Percentiles rank a stretch among this genome's conserved stretches.
Conservation (phyloP, 2,797 vertebrate genomes). For the Phalanger gymnotis region DNA sequence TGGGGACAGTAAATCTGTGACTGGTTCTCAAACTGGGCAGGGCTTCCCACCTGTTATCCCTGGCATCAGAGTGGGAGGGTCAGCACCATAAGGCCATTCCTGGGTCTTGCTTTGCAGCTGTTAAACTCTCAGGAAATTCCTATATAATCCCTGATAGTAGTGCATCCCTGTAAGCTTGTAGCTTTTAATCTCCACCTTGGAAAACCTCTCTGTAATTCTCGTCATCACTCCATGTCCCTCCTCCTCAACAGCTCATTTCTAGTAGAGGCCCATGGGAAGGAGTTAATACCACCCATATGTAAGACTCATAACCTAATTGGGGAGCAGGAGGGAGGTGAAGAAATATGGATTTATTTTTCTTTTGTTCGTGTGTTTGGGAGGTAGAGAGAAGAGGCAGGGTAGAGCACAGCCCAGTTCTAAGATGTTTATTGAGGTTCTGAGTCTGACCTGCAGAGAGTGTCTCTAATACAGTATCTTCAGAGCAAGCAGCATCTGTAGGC, state of each 20-base stretch:
- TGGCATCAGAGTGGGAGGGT: slow-evolving; percentile 62
- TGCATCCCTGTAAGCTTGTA: slow-evolving; percentile 35
- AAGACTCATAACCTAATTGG: background rate
- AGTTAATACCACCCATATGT: background rate
- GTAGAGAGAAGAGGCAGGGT: background rate
- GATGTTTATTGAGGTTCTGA: slow-evolving; percentile 15
- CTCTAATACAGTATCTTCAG: background rate
- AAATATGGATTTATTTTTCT: background rate
- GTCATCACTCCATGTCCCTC: background rate
- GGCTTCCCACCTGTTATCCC: slow-evolving; percentile 66
- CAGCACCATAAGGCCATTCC: slow-evolving; percentile 23
- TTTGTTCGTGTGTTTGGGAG: background rate
- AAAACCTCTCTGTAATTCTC: background rate
- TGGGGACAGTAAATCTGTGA: background rate
- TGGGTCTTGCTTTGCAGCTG: slow-evolving; percentile 70
- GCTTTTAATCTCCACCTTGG: slow-evolving; percentile 61
- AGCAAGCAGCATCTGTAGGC: slow-evolving; percentile 13
- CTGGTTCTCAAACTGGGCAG: slow-evolving; percentile 13
- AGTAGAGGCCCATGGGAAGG: background rate
- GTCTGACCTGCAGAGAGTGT: slow-evolving; percentile 12
- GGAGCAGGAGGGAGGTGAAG: background rate
- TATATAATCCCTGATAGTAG: slow-evolving; percentile 67
- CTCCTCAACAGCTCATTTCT: background rate
- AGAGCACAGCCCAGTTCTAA: slow-evolving; percentile 2
- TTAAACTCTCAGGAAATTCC: slow-evolving; percentile 71